A percentile compares a stretch with the other conserved stretches of the same genome.
phyloP scores from a whole-genome alignment of 2,113 vertebrate genomes.

The Apteryx mantelli region DNA sequence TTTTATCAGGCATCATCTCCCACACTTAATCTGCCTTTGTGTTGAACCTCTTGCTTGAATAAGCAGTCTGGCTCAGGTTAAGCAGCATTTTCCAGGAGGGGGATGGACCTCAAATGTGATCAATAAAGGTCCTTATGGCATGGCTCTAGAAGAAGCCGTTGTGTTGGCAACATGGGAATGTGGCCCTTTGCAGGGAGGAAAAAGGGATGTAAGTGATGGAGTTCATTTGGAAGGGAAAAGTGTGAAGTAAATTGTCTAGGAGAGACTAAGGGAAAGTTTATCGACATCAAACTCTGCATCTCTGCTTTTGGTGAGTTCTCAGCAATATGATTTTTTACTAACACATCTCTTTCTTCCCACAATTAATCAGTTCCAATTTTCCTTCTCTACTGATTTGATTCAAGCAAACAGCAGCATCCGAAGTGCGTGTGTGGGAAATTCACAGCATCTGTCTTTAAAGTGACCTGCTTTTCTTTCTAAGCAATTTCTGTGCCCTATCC shows the following conservation, averaged over 20 bases:
- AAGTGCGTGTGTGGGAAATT: background rate
- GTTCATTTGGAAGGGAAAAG: background rate
- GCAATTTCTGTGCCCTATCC: background rate
- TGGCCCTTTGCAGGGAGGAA: background rate
- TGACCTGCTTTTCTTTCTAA: slow-evolving; percentile 4
- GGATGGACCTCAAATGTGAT: background rate
- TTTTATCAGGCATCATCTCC: background rate
- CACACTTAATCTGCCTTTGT: background rate
- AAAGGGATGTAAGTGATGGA: background rate
- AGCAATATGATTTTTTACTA: background rate
- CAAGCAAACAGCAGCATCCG: background rate
- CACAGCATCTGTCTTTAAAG: background rate
- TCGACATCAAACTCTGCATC: background rate
- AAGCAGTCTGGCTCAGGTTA: background rate
- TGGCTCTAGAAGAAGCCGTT: background rate
- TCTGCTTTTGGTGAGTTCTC: background rate
- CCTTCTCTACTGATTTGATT: background rate
- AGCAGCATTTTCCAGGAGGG: background rate
- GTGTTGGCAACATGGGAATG: background rate
- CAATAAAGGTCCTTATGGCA: background rate
- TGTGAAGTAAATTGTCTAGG: background rate
- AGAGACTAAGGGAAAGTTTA: background rate
- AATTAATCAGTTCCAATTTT: background rate
- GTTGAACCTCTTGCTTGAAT: background rate
- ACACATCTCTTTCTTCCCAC: background rate